Evolutionary conservation across 2,113 vertebrate species (phyloP), one percentile per base, ranked within the genome.

Genomic region (Oreotragus oreotragus): DNA sequence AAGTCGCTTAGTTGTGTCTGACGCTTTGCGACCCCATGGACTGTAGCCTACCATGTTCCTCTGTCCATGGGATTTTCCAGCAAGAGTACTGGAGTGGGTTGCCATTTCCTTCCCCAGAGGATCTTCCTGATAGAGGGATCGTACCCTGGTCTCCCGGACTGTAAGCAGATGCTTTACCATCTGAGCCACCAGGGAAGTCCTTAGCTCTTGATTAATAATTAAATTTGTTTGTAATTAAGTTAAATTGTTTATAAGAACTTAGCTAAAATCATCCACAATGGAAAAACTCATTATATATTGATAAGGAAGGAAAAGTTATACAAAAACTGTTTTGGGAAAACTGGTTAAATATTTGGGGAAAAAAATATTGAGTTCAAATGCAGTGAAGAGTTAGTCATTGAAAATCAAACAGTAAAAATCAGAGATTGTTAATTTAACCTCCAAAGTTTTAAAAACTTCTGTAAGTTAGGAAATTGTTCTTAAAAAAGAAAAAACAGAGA

Each of bases 171-270:
- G 60, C 28, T 62, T 62, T 62, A 33, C 28, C 28, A 7, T 33
- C 6, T 62, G 28, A 62, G 28, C 28, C 60, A 62, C 60, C 60
- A 62, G 60, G 28, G 6, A 62, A 33, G 60, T 16, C 60, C 12
- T 94, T 23, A 12, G 10, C 1, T 92, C 66, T 87, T 96, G 6
- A 97, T 36, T 79, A 92, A 90, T 70, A 79, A 70, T 66, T 90
- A 79, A 39, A 81, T 87, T 81, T 23, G 10, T 36, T 88, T 66
- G 57, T 88, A 84, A 45, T 83, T 87, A 95, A 30, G 3, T 36
- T 90, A 81, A 73, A 49, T 77, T 76, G 49, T 58, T 73, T 88
- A 6, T 45, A 66, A 88, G 36, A 73, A 57, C 9, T 87, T 91
- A 70, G 88, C 10, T 15, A 91, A 77, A 93, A 77, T 57, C 53